Evolutionary conservation across 2,888 invertebrate species (phyloP).

Genomic region (Quadroppia sp.): DNA sequence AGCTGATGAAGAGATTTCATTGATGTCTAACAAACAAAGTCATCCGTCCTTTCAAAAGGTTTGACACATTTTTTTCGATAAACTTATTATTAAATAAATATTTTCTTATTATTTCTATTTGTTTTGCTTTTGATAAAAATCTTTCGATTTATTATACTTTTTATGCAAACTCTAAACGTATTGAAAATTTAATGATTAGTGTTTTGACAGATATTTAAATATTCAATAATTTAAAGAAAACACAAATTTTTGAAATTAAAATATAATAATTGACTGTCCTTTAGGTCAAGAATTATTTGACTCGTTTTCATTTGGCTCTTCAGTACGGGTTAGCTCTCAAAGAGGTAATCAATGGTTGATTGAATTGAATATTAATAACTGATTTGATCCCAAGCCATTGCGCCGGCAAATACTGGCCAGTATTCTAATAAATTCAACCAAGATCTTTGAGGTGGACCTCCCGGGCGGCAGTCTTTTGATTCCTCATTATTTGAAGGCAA

Average conservation of each 20-base stretch:
- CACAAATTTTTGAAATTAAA: too few relatives aligned
- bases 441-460: conserved; percentile 83
- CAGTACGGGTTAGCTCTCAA: conserved; percentile 67
- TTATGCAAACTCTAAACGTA: too few relatives aligned
- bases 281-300: conserved; percentile 40
- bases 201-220: too few relatives aligned
- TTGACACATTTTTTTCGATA: background rate
- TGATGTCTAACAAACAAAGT: conserved; percentile 39
- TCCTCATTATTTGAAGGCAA: conserved; percentile 79
- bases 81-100: background rate
- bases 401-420: conserved; percentile 68
- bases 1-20: conserved; percentile 81
- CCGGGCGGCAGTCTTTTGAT: conserved; percentile 87
- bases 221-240: too few relatives aligned
- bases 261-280: background rate
- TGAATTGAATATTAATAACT: conserved; percentile 43
- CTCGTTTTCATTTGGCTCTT: conserved; percentile 61
- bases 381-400: background rate
- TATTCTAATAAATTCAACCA: conserved; percentile 76
- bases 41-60: conserved; percentile 41
- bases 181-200: too few relatives aligned
- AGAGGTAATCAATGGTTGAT: conserved; percentile 41
- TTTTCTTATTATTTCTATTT: background rate
- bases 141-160: background rate
- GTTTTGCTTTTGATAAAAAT: background rate